phyloP scores from a whole-genome alignment of 2,113 vertebrate species.

The Aramus guarauna region DNA sequence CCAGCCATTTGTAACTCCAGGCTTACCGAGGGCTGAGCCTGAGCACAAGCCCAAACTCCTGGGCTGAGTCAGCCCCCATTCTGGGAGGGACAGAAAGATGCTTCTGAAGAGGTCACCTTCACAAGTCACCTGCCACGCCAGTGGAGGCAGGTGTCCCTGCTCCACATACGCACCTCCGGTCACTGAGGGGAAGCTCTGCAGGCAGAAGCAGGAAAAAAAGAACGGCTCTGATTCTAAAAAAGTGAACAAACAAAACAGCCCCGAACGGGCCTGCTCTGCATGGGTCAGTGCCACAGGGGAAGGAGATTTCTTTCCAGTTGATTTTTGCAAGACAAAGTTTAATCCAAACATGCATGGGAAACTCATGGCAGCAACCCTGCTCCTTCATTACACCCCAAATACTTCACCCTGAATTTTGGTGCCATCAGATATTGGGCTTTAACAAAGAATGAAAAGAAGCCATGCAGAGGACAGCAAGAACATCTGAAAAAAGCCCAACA shows the following conservation, averaged over 20 bases:
- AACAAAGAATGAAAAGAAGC: background rate
- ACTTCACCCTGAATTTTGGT: background rate
- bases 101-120: background rate
- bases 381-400: background rate
- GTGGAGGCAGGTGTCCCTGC: background rate
- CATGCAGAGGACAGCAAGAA: background rate
- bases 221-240: background rate
- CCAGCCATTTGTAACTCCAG: background rate
- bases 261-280: background rate
- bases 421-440: background rate
- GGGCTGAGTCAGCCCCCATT: background rate
- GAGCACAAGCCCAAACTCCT: background rate
- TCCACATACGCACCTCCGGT: background rate
- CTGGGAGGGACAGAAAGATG: background rate
- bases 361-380: background rate
- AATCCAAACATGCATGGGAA: background rate
- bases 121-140: accelerated
- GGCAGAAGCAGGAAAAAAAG: background rate
- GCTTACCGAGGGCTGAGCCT: background rate
- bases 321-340: background rate
- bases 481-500: background rate
- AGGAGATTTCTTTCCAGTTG: background rate
- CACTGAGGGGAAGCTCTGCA: background rate
- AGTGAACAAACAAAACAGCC: background rate
- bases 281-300: background rate